Percentiles rank a stretch among this genome's conserved stretches.
Conservation (phyloP, 2,113 vertebrate genomes). For the Dipodomys spectabilis region DNA sequence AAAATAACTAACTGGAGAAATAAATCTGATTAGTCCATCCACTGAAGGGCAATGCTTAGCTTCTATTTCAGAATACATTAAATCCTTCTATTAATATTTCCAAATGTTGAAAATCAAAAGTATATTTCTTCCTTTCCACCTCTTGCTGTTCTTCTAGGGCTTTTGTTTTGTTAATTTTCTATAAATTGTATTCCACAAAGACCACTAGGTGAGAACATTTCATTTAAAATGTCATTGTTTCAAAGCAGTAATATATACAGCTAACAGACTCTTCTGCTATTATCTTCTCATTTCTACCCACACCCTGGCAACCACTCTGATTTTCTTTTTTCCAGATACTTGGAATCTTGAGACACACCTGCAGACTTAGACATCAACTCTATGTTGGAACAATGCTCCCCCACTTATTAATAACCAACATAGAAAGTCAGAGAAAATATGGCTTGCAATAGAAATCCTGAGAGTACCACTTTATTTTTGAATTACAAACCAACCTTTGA, state of each 20-base stretch:
- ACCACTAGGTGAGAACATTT: slow-evolving; percentile 51
- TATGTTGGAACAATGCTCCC: not conserved
- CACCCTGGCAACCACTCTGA: not conserved
- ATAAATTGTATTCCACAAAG: slow-evolving; percentile 60
- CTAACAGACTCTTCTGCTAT: not conserved
- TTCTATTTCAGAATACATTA: not conserved
- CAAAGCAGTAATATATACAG: slow-evolving; percentile 53
- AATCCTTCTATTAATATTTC: slow-evolving; percentile 63
- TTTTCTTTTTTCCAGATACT: slow-evolving; percentile 47
- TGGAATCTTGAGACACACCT: slow-evolving; percentile 41
- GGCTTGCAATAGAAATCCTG: slow-evolving; percentile 78
- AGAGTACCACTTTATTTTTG: slow-evolving; percentile 79
- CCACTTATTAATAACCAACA: slow-evolving; percentile 71
- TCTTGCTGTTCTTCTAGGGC: not conserved
- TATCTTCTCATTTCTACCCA: not conserved
- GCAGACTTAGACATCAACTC: slow-evolving; percentile 32
- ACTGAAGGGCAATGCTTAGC: not conserved
- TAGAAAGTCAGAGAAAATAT: slow-evolving; percentile 79
- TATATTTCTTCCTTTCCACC: slow-evolving; percentile 2
- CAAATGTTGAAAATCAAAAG: slow-evolving; percentile 60
- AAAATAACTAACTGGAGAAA: slow-evolving; percentile 33
- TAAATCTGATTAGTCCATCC: not conserved
- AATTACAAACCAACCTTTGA: slow-evolving; percentile 85
- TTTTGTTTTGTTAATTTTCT: slow-evolving; percentile 25
- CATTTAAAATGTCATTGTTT: slow-evolving; percentile 76